Evolutionary conservation across 2,888 invertebrate genomes (phyloP), one percentile per base, ranked within the genome.

Genomic region (Papilio elwesi): DNA sequence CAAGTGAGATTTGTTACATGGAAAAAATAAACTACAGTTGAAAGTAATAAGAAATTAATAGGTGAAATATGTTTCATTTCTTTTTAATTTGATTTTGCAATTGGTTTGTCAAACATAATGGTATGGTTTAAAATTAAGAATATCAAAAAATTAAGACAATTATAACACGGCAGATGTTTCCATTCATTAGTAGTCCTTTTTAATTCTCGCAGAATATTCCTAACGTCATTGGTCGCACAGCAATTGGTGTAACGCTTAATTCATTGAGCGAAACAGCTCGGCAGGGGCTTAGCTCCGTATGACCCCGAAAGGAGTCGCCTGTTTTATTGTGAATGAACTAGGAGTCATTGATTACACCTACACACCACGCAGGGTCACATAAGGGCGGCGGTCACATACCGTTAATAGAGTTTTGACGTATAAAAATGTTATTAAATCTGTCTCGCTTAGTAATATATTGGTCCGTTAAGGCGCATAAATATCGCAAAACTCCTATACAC

Each of bases 271-370:
- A 85, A 83, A 85, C 81, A 85, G 83, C 84, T 82, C 76, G 79
- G 75, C 81, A 83, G 84, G 84, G 87, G 85, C 82, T 65, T 83
- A 87, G 86, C 86, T 88, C 79, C 85, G 85, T 84, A 87, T 90
- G 91, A 92, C 91, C 91, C 89, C 90, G 90, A 90, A 87, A 88
- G 82, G 80, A 85, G 85, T 81, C 85, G 84, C 85, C 87, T 87
- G 89, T 87, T 83, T 87, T 89, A 91, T 92, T 87, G 90, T 93
- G 93, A 93, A 93, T 93, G 93, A 93, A 92, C 86, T 84, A 74
- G 79, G 77, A 85, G 84, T 90, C 93, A 93, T 92, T 93, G 93
- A 93, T 91, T 92, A 89, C 89, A 89, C 76, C 83, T 85, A 85
- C 86, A 88, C 85, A 76, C 81, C 82, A 85, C 81, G 83, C 85